Percentiles rank a stretch among this genome's conserved stretches.
Evolutionary conservation across 2,888 invertebrate species (phyloP).

Genomic region (Argyresthia goedartella): DNA sequence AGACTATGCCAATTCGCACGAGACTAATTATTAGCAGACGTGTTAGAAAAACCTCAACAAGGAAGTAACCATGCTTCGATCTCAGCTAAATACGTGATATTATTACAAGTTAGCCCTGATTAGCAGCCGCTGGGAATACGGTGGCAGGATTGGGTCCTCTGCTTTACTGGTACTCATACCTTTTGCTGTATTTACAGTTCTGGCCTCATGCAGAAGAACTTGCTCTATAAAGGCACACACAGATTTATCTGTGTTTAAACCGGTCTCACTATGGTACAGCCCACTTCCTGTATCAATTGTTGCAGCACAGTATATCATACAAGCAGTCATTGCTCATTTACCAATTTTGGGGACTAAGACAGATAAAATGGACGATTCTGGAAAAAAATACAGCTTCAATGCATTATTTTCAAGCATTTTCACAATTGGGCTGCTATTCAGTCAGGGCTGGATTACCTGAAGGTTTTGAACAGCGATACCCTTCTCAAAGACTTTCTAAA

Average conservation of each 20-base stretch:
- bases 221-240: slow-evolving; percentile 41
- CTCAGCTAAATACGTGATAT: no score
- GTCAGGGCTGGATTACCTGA: slow-evolving; percentile 60
- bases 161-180: slow-evolving; percentile 41
- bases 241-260: slow-evolving; percentile 29
- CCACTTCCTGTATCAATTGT: slow-evolving; percentile 35
- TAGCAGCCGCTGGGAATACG: slow-evolving; percentile 49
- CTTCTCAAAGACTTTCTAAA: slow-evolving; percentile 70
- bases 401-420: slow-evolving; percentile 64
- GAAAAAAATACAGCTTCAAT: slow-evolving; percentile 55
- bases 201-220: slow-evolving; percentile 39
- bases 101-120: slow-evolving; percentile 25
- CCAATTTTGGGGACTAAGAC: slow-evolving; percentile 68
- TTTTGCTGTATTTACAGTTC: slow-evolving; percentile 34
- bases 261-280: slow-evolving; percentile 32
- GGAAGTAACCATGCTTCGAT: no score
- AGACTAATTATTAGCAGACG: no score
- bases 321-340: slow-evolving; percentile 59
- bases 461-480: slow-evolving; percentile 48
- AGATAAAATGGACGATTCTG: slow-evolving; percentile 34
- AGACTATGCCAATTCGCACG: no score
- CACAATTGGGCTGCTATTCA: slow-evolving; percentile 36
- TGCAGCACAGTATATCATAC: slow-evolving; percentile 46
- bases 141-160: slow-evolving; percentile 41
- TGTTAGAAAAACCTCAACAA: no score